A percentile compares a stretch with the other conserved stretches of the same genome.
Conservation (phyloP, 2,113 vertebrate species). For the Pungitius pungitius region DNA sequence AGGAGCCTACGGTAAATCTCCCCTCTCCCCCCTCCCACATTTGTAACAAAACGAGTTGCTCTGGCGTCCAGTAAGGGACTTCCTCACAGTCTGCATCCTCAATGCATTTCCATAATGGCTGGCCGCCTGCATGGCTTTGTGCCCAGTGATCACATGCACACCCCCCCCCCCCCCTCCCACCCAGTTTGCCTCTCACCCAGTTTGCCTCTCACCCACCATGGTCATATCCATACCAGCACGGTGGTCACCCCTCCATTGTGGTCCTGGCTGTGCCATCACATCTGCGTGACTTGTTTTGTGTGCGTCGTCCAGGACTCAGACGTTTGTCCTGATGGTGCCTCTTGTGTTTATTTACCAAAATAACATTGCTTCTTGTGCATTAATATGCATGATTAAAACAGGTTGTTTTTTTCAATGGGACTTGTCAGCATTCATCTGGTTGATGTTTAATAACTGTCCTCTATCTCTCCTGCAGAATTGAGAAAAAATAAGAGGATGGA, state of each 20-base stretch:
- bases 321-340: constrained; percentile 6
- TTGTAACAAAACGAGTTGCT: constrained; percentile 79
- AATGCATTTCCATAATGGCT: constrained; percentile 61
- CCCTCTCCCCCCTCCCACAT: constrained; percentile 14
- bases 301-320: constrained; percentile 17
- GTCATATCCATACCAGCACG: constrained; percentile 28
- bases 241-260: constrained; percentile 30
- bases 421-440: constrained; percentile 1
- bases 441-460: neutral
- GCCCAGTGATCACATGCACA: constrained; percentile 34
- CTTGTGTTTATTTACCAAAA: neutral
- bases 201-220: no score
- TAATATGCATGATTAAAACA: constrained; percentile 52
- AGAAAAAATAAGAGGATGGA: constrained; percentile 72
- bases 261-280: constrained; percentile 43
- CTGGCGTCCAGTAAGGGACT: constrained; percentile 84
- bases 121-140: constrained; percentile 75
- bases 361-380: constrained; percentile 37
- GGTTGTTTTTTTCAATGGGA: neutral
- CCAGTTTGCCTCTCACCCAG: constrained; percentile 50
- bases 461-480: constrained; percentile 68
- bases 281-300: constrained; percentile 42
- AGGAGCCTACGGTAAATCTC: constrained; percentile 95
- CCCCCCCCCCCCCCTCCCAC: constrained; percentile 1
- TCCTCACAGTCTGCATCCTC: constrained; percentile 61